These are phyloP conservation scores for Tuberolachnus salignus DNA, from an alignment of 2,888 invertebrate species.

Conservation along the genomic window DNA sequence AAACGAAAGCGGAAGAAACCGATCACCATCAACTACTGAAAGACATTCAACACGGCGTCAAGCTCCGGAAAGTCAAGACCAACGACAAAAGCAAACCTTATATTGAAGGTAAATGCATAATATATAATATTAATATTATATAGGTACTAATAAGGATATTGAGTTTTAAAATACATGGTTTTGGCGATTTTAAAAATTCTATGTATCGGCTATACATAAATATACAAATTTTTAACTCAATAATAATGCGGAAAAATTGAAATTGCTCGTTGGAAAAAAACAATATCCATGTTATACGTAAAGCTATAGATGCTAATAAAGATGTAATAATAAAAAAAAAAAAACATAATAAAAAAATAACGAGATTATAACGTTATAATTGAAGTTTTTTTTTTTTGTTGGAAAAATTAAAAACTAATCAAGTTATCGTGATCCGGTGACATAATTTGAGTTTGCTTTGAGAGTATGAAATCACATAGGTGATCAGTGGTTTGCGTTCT, in stretches of 20 bases:
- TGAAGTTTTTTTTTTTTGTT: not conserved
- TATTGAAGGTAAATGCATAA: conserved; percentile 68
- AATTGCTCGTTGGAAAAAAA: not conserved
- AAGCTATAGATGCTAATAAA: not conserved
- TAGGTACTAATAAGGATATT: too few relatives aligned
- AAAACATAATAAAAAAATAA: not conserved
- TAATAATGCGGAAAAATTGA: too few relatives aligned
- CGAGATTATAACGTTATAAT: not conserved
- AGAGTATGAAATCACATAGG: not conserved
- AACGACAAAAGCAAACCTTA: conserved; percentile 88
- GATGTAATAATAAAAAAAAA: not conserved
- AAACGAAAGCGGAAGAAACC: conserved; percentile 72
- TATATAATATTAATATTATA: too few relatives aligned
- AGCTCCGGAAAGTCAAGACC: conserved; percentile 75
- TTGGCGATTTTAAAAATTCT: too few relatives aligned
- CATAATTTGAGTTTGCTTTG: not conserved
- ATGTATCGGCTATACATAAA: not conserved
- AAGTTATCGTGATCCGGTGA: not conserved
- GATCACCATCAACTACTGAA: conserved; percentile 77
- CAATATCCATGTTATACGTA: not conserved
- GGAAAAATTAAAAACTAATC: conserved; percentile 5
- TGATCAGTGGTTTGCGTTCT: not conserved
- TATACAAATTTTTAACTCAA: not conserved
- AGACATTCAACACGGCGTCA: conserved; percentile 80
- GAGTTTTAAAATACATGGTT: conserved; percentile 10